Conservation (phyloP, 2,797 vertebrate genomes). For the Tiaroga cobitis region DNA sequence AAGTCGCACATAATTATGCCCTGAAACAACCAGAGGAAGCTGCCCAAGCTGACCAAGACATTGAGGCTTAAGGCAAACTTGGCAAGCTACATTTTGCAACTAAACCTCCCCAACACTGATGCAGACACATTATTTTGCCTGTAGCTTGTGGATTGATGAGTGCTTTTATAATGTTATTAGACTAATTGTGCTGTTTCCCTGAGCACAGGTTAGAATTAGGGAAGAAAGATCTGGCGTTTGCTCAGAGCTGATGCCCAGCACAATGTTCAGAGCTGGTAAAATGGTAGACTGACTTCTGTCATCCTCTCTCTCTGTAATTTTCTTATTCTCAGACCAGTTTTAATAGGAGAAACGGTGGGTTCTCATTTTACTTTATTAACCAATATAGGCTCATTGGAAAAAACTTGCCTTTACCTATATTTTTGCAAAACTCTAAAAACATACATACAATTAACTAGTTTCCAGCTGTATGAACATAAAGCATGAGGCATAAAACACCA, state of each 20-base stretch:
- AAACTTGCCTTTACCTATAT: background rate
- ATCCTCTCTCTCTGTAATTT: background rate
- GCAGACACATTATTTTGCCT: background rate
- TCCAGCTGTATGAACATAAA: background rate
- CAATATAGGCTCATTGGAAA: background rate
- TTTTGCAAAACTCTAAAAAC: background rate
- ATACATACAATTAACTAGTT: background rate
- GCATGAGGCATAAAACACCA: background rate
- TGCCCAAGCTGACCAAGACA: constrained; percentile 12
- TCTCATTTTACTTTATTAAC: background rate
- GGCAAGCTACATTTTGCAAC: background rate
- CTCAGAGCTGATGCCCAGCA: background rate
- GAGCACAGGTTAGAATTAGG: background rate
- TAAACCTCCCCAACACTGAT: background rate
- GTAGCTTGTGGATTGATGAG: background rate
- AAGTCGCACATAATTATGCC: constrained; percentile 4
- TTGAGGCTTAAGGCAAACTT: background rate
- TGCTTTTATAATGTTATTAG: background rate
- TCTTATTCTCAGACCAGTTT: background rate
- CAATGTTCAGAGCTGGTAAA: background rate
- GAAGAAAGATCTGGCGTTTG: background rate
- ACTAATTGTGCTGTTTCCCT: background rate
- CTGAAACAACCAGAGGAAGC: background rate
- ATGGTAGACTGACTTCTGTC: background rate
- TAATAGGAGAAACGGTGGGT: background rate